Percentiles rank a stretch among this genome's conserved stretches.
Evolutionary conservation across 2,797 vertebrate species (phyloP).

Genomic region (Oophaga sylvatica): DNA sequence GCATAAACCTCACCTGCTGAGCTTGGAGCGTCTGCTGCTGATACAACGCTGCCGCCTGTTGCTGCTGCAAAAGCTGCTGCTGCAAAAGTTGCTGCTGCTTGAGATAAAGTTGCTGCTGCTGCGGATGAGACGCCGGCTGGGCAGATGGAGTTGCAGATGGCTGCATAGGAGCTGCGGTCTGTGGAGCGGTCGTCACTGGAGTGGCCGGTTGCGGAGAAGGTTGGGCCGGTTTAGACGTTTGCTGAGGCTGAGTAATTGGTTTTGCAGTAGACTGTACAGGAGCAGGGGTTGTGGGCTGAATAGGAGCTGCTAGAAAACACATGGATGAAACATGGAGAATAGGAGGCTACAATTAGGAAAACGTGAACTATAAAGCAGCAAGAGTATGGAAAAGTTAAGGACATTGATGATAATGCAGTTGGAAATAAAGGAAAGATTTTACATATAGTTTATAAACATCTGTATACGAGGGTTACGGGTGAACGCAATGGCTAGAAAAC

Average conservation of each 20-base stretch:
- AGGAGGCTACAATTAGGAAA: neutral
- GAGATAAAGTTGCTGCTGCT: constrained; percentile 82
- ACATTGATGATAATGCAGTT: neutral
- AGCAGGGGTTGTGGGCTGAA: constrained; percentile 73
- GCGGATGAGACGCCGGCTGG: constrained; percentile 83
- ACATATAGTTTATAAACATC: no score
- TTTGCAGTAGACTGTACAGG: constrained; percentile 68
- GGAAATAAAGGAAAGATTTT: neutral
- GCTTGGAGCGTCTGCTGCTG: constrained; percentile 74
- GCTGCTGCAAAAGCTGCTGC: constrained; percentile 71
- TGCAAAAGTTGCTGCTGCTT: constrained; percentile 79
- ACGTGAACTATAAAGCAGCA: neutral
- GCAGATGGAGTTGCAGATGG: constrained; percentile 71
- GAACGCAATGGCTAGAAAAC: no score
- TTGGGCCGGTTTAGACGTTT: constrained; percentile 20
- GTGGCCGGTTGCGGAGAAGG: constrained; percentile 62
- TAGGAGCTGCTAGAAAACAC: constrained; percentile 67
- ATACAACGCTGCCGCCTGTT: constrained; percentile 74
- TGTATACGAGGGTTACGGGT: no score
- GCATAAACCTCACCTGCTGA: constrained; percentile 69
- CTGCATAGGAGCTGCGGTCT: constrained; percentile 68
- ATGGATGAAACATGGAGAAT: neutral
- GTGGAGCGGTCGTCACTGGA: constrained; percentile 60
- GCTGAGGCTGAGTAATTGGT: constrained; percentile 70
- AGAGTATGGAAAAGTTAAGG: no score